These are phyloP conservation scores for Promerops cafer DNA, from an alignment of 2,113 vertebrate genomes.

Conservation along the genomic window DNA sequence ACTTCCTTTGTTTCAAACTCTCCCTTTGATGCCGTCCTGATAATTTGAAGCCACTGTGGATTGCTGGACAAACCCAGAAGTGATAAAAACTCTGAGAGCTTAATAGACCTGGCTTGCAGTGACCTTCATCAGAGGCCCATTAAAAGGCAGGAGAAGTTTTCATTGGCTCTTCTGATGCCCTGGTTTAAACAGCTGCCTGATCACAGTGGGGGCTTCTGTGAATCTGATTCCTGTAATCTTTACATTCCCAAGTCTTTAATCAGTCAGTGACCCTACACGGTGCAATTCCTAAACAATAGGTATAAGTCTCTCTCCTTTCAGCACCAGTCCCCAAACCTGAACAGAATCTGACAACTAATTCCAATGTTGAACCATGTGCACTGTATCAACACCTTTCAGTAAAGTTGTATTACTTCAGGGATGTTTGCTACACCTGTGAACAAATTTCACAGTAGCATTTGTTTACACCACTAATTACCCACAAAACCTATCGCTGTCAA, in stretches of 20 bases:
- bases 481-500: neutral
- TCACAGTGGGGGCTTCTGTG: neutral
- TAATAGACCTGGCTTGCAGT: no score
- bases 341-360: neutral
- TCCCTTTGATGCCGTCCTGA: no score
- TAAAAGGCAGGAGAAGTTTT: neutral
- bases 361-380: neutral
- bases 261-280: neutral
- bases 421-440: neutral
- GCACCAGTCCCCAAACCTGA: neutral
- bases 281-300: neutral
- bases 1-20: no score
- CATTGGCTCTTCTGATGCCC: neutral
- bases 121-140: no score
- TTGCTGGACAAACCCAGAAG: no score
- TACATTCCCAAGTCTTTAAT: neutral
- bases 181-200: neutral
- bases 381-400: neutral
- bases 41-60: no score
- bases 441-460: neutral
- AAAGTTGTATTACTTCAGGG: neutral
- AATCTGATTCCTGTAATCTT: neutral
- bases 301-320: neutral
- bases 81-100: no score
- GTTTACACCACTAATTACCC: neutral